Evolutionary conservation across 2,797 vertebrate species (phyloP), one percentile per base, ranked within the genome.

Genomic region (Hypotaenidia philippensis): DNA sequence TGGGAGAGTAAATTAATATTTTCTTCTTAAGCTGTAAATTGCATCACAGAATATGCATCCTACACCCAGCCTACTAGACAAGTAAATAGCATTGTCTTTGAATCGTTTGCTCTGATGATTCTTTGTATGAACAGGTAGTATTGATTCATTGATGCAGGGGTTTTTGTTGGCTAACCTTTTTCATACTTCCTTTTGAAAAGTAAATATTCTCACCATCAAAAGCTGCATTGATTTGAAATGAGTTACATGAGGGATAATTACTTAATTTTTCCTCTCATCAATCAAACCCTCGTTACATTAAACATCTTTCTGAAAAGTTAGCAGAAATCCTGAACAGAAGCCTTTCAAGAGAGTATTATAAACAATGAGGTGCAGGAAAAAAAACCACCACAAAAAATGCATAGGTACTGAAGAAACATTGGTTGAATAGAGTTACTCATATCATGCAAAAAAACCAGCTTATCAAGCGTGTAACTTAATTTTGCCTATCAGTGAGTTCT

Each of bases 1-100:
- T 88, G 50, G 32, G 53, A 87, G 72, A 85, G 49, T 76, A 89
- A 96, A 96, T 95, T 53, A 93, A 11, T 94, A 72, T 93, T 96
- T 94, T 50, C 52, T 89, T 60, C 55, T 88, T 77, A 27, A 16
- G 26, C 47, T 86, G 11, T 88, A 91, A 94, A 94, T 96, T 90
- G 71, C 78, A 95, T 95, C 57, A 77, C 26, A 79, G 66, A 93
- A 61, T 64, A 71, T 23, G n/a, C 40, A 83, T 91, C 63, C 57
- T 80, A 22, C 38, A 68, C 16, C n/a, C 85, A 12, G 4, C 53
- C 61, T 80, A 78, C 60, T 75, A 89, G 88, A 61, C 69, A 52
- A 65, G 20, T 78, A 95, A 94, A 83, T 70, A 86, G 11, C 70
- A 38, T 78, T 94, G 83, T 89, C 63, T 95, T 85, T 91, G 27